phyloP scores from a whole-genome alignment of 2,888 invertebrate species.

The Notodromas monacha region DNA sequence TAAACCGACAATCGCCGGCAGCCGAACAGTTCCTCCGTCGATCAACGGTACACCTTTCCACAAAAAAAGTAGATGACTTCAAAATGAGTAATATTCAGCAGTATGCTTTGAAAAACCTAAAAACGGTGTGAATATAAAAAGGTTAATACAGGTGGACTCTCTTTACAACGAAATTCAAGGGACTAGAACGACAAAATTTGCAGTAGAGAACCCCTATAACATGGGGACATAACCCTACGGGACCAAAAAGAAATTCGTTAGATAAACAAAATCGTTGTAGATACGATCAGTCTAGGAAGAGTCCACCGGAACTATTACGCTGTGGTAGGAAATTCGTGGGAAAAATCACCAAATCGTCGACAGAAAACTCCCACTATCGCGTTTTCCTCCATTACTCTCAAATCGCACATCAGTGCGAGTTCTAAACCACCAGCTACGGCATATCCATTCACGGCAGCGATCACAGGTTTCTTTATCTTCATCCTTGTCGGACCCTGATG shows the following conservation, averaged over 20 bases:
- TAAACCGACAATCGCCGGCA: conserved; percentile 48
- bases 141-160: too few relatives aligned
- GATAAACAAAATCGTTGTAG: not conserved
- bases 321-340: conserved; percentile 8
- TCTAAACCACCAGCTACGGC: conserved; percentile 70
- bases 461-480: conserved; percentile 43
- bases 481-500: conserved; percentile 34
- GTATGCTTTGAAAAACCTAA: too few relatives aligned
- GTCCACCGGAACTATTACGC: not conserved
- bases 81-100: too few relatives aligned
- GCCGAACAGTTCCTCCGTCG: conserved; percentile 44
- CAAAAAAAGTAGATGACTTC: conserved; percentile 9
- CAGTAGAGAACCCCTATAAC: too few relatives aligned
- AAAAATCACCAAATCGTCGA: conserved; percentile 40
- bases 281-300: not conserved
- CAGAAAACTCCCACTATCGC: conserved; percentile 57
- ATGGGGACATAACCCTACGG: too few relatives aligned
- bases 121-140: too few relatives aligned
- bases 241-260: conserved; percentile 1
- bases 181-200: too few relatives aligned
- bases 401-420: conserved; percentile 59
- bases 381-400: conserved; percentile 52
- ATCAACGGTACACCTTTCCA: conserved; percentile 38
- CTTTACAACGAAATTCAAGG: too few relatives aligned
- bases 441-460: conserved; percentile 64